Base-by-base conservation (phyloP, 2,113 vertebrate species). In the Plecotus auritus region DNA sequence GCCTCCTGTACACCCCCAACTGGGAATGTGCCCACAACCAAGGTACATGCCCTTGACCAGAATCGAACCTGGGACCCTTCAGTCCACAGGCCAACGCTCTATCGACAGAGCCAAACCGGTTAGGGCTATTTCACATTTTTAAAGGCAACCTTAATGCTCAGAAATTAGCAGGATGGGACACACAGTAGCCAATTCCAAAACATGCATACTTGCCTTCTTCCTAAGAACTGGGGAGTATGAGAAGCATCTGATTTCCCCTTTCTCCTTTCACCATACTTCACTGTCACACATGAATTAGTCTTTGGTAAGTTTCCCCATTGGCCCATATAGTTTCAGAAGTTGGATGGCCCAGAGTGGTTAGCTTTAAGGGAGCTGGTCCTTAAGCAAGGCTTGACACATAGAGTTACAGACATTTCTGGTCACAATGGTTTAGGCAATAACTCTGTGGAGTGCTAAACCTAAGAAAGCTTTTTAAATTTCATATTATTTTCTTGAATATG, bases 401-500 rank as follows among this genome's bases (percentile, higher is more conserved):
- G 23, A 61, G 7, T 82, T 66, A 66, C 8, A 35, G 35, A 74
- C 6, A 9, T 45, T 42, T 93, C 22, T 45, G 67, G 7, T 32
- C 59, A 73, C 23, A 70, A 23, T 32, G 13, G 7, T 86, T 42
- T 42, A 78, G 67, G 2, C 64, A 86, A 12, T 76, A n/a, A 81
- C 70, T 30, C 83, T 80, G 88, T 23, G 73, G 23, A 94, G 76
- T 56, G 83, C 56, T 51, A 88, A 93, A 76, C 51, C 9, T 56
- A 93, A 95, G 54, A 4, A 73, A 78, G 18, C 17, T 90, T 45
- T 97, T 86, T 16, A 64, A 64, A 67, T 95, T 97, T 87, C 14
- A 80, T 59, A 32, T 83, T 12, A 88, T 93, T 90, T 85, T 70
- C 61, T 89, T 96, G 70, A 97, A 90, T 96, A 80, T 86, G 61